phyloP scores from a whole-genome alignment of 2,113 vertebrate genomes.

The Mastomys natalensis region DNA sequence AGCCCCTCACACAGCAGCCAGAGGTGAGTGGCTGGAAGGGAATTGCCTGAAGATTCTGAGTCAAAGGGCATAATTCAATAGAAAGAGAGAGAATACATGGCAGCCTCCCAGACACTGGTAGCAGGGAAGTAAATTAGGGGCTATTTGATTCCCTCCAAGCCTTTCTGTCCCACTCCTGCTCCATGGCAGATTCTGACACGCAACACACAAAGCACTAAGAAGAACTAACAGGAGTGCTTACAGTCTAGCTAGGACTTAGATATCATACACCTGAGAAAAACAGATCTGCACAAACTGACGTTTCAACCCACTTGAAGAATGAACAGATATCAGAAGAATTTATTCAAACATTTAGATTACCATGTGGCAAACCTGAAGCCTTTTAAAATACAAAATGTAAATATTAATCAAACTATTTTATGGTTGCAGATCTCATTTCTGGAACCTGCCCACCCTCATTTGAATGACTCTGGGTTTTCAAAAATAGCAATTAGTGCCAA shows the following conservation, averaged over 20 bases:
- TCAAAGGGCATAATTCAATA: slow-evolving; percentile 70
- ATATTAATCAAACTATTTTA: slow-evolving; percentile 45
- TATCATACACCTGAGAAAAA: not conserved
- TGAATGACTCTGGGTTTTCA: slow-evolving; percentile 39
- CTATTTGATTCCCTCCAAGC: not conserved
- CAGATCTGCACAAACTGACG: not conserved
- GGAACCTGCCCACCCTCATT: too few relatives aligned
- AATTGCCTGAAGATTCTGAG: slow-evolving; percentile 66
- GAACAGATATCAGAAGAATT: slow-evolving; percentile 20
- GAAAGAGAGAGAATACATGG: slow-evolving; percentile 57
- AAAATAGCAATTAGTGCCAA: slow-evolving; percentile 38
- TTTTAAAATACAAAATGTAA: slow-evolving; percentile 54
- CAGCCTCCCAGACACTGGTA: slow-evolving; percentile 42
- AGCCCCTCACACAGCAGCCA: slow-evolving; percentile 69
- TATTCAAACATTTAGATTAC: slow-evolving; percentile 28
- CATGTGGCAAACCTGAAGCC: slow-evolving; percentile 39
- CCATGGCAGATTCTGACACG: not conserved
- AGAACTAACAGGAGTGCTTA: not conserved
- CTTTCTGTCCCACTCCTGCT: slow-evolving; percentile 37
- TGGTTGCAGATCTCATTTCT: not conserved
- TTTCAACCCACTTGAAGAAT: slow-evolving; percentile 59
- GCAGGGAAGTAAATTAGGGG: not conserved
- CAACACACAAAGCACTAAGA: slow-evolving; percentile 23
- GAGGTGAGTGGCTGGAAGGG: slow-evolving; percentile 73
- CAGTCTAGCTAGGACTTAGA: slow-evolving; percentile 36